Base-by-base conservation (phyloP, 1,140 invertebrate species). In the Lepidurus couesii region DNA sequence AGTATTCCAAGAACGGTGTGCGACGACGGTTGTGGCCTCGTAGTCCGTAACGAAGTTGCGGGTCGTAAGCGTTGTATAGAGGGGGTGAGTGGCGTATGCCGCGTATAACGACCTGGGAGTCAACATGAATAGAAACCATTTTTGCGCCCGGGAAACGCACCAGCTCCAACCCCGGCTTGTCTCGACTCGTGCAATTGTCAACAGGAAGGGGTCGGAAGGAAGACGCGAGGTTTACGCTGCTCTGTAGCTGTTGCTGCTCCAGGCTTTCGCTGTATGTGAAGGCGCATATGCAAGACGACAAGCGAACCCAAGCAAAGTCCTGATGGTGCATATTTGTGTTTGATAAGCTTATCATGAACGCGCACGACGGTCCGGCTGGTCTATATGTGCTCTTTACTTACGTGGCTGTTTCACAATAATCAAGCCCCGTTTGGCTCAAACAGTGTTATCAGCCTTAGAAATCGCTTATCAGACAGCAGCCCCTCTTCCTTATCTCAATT, bases 301-400 rank as follows among this genome's bases (percentile, higher is more conserved):
- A 65, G 53, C 53, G 53, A 65, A 65, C 53, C 53, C 45, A 11
- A n/a, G 53, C 53, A 13, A 65, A 65, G 53, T 65, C 53, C 53
- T 65, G 53, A 65, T 65, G 53, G 53, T 65, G 53, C 53, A 65
- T 65, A 65, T 65, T 65, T 65, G 53, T 65, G 53, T 65, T 65
- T 65, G 53, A 65, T 65, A 65, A 65, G 53, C 53, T 65, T 65
- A 65, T 65, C 53, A 65, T 65, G 16, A 65, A 65, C 53, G 53
- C 21, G 53, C 53, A 16, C 53, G 7, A 21, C 16, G 53, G 16
- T 21, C 53, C 16, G 53, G 16, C 53, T 65, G 53, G 53, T 13
- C 53, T 65, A 4, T 65, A 65, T 65, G 53, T 65, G 53, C 53
- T 65, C 53, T 65, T 65, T 65, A 65, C 53, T 9, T 65, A 65